A percentile compares a stretch with the other conserved stretches of the same genome.
phyloP scores from a whole-genome alignment of 2,888 invertebrate genomes.

The Nipponacmea schrenckii region DNA sequence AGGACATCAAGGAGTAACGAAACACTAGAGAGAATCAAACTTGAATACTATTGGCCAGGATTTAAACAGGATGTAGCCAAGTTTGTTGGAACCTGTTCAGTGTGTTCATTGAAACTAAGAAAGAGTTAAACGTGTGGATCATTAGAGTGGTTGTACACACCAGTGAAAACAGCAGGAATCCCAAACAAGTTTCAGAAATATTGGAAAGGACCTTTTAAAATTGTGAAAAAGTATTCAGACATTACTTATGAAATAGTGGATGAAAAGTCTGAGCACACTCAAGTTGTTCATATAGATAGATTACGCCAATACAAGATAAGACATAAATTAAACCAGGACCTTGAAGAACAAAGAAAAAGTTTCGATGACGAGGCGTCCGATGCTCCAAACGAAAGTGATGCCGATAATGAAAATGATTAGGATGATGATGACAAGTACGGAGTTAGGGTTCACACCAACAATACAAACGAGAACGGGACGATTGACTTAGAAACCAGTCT shows the following conservation, averaged over 20 bases:
- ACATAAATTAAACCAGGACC: no score
- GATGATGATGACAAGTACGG: neutral
- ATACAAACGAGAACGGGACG: neutral
- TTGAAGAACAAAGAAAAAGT: no score
- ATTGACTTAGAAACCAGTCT: neutral
- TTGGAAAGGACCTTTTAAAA: constrained; percentile 14
- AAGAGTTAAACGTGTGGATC: neutral
- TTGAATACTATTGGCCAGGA: constrained; percentile 15
- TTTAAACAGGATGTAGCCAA: constrained; percentile 9
- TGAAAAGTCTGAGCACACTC: neutral
- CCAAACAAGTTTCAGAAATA: constrained; percentile 15
- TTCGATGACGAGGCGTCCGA: no score
- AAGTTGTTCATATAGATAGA: neutral
- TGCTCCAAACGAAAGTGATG: no score
- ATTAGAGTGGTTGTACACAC: constrained; percentile 10
- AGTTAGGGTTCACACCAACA: neutral
- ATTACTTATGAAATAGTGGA: neutral
- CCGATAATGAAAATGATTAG: no score
- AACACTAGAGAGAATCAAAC: neutral
- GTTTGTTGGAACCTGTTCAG: constrained; percentile 10
- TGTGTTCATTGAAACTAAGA: neutral
- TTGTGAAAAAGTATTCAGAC: neutral
- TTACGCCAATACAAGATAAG: neutral
- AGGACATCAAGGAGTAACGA: neutral
- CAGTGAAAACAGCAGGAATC: constrained; percentile 5